A percentile compares a stretch with the other conserved stretches of the same genome.
These are phyloP conservation scores for Tautogolabrus adspersus DNA, from an alignment of 2,113 vertebrate species.

Conservation along the genomic window DNA sequence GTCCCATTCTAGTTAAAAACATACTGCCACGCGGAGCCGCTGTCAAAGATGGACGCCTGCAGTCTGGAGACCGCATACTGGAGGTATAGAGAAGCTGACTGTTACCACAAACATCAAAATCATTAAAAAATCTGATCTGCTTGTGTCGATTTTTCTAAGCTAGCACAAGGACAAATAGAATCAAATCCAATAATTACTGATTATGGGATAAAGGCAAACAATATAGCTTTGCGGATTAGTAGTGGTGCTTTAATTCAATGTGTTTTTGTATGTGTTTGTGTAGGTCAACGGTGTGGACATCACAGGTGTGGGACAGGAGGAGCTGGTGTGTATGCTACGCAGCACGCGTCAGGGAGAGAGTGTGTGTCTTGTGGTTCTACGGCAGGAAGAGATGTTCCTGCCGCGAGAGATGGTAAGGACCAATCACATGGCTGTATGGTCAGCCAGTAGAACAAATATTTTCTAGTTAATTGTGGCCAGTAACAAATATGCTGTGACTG, in stretches of 20 bases:
- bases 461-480: background rate
- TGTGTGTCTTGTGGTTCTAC: slow-evolving; percentile 88
- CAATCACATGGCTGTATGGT: background rate
- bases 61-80: slow-evolving; percentile 96
- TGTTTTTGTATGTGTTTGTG: slow-evolving; percentile 32
- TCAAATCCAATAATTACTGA: background rate
- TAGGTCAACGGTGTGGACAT: slow-evolving; percentile 96
- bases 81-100: slow-evolving; percentile 84
- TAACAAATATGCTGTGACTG: background rate
- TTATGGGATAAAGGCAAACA: no score
- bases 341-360: slow-evolving; percentile 94
- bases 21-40: slow-evolving; percentile 96
- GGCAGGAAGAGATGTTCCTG: slow-evolving; percentile 93
- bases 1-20: slow-evolving; percentile 98
- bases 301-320: slow-evolving; percentile 91
- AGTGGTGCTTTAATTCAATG: no score
- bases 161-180: no score
- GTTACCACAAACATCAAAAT: background rate
- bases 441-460: background rate
- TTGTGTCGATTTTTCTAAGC: no score
- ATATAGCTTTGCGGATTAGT: no score
- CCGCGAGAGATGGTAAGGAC: slow-evolving; percentile 95
- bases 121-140: no score
- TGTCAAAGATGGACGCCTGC: slow-evolving; percentile 94
- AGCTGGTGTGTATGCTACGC: slow-evolving; percentile 93